Evolutionary conservation across 1,140 invertebrate species (phyloP), one percentile per base, ranked within the genome.

Genomic region (Heterodera carotae): DNA sequence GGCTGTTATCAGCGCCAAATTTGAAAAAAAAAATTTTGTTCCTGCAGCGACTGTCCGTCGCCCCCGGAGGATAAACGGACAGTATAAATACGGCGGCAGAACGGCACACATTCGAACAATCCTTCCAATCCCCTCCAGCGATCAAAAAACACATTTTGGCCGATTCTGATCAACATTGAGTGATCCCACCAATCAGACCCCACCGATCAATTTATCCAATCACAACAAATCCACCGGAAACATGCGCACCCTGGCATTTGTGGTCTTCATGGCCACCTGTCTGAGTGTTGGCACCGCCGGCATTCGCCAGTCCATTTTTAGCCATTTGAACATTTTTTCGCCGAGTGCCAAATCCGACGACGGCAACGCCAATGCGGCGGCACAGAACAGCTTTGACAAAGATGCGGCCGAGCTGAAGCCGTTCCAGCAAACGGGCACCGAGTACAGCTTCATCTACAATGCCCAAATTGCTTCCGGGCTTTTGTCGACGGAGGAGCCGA

Each of bases 391-490:
- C 7, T 31, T 29, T 68, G 48, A 36, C 53, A 72, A 74, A 31
- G 48, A 15, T 2, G 48, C 12, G 12, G 8, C 48, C 48, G 48
- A 56, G 48, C 18, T 75, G 68, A 27, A 78, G 60, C 76, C 76
- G 36, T 79, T 79, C 36, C 68, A 60, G 33, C 68, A 60, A 25
- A 34, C 33, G 62, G 78, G 66, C 10, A 74, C 31, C 80, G 66
- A 36, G 29, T 79, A 79, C 36, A 34, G 31, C 18, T 79, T 62
- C 59, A 43, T 31, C n/a, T 79, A 79, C 76, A 69, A 79, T 22
- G 67, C 78, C 36, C 78, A 79, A 59, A 62, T 80, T 48, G 67
- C 69, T 2, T 68, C 71, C 29, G 78, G 78, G 25, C 64, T 79
- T 18, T 33, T 22, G 3, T 64, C 34, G 59, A 34, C 33, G 25